Conservation (phyloP, 2,797 vertebrate genomes). For the Tauraco hartlaubi region DNA sequence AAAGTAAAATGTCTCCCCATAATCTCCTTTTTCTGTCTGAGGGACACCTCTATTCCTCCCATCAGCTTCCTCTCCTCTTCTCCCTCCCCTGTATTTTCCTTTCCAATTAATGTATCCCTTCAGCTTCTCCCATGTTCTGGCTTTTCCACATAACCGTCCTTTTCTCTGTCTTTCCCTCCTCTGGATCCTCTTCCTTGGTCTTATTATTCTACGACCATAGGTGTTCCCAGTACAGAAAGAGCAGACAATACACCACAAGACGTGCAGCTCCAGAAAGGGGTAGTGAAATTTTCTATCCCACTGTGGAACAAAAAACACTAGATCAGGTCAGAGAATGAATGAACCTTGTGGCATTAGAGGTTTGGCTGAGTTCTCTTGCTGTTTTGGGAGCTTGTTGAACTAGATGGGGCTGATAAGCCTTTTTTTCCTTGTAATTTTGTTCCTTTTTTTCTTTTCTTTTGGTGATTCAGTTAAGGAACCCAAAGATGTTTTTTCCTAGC, state of each 20-base stretch:
- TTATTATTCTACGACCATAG: neutral
- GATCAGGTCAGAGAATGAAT: neutral
- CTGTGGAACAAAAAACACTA: conserved; percentile 11
- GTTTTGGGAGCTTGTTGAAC: conserved; percentile 4
- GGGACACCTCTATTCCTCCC: neutral
- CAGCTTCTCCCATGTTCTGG: neutral
- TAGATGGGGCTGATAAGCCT: neutral
- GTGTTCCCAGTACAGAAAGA: neutral
- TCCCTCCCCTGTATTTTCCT: neutral
- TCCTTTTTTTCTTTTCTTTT: neutral
- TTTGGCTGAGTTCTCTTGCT: conserved; percentile 5
- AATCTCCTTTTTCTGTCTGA: conserved; percentile 6
- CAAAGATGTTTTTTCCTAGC: neutral
- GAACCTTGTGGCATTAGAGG: neutral
- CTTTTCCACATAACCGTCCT: neutral
- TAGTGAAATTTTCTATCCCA: conserved; percentile 2
- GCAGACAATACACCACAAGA: neutral
- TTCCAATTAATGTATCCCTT: neutral
- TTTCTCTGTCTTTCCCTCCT: neutral
- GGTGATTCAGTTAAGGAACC: neutral
- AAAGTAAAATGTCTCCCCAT: conserved; percentile 19
- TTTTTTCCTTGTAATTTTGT: conserved; percentile 19
- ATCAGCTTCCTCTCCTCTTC: neutral
- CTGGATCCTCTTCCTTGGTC: neutral
- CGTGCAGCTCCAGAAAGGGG: neutral